phyloP scores from a whole-genome alignment of 2,113 vertebrate species.

The Pseudorasbora parva region DNA sequence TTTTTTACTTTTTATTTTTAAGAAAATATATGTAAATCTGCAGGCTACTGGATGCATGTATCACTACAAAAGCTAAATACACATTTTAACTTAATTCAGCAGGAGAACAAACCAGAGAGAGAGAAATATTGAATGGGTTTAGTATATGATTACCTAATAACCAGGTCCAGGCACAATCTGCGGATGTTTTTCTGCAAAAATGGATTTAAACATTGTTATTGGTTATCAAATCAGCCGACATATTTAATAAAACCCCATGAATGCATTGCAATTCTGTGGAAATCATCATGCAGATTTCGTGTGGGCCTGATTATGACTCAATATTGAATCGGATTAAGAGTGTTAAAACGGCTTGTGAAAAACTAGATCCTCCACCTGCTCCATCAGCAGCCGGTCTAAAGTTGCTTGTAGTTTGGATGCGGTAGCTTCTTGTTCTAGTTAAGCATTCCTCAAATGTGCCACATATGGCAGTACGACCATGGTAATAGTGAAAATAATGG shows the following conservation, averaged over 20 bases:
- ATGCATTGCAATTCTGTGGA: background rate
- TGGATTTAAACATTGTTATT: background rate
- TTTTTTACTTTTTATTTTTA: slow-evolving; percentile 78
- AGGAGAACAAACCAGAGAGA: slow-evolving; percentile 67
- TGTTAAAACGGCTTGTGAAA: background rate
- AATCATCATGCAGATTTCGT: background rate
- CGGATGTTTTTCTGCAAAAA: background rate
- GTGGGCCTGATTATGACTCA: background rate
- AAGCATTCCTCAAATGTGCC: slow-evolving; percentile 50
- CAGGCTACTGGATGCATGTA: slow-evolving; percentile 87
- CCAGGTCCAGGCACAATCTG: background rate
- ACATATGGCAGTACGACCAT: background rate
- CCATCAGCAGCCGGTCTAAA: background rate
- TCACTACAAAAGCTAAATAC: slow-evolving; percentile 85
- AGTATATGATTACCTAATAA: slow-evolving; percentile 30
- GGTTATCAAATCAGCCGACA: background rate
- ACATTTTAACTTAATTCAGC: slow-evolving; percentile 76
- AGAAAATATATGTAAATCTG: slow-evolving; percentile 74
- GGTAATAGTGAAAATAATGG: slow-evolving; percentile 16
- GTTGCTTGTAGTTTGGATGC: slow-evolving; percentile 38
- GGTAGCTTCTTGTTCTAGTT: slow-evolving; percentile 47
- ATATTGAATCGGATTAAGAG: background rate
- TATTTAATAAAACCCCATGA: slow-evolving; percentile 1
- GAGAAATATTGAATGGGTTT: slow-evolving; percentile 39
- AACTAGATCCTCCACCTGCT: background rate